A percentile compares a stretch with the other conserved stretches of the same genome.
Conservation (phyloP, 2,888 invertebrate species). For the Exephanes ischioxanthus region DNA sequence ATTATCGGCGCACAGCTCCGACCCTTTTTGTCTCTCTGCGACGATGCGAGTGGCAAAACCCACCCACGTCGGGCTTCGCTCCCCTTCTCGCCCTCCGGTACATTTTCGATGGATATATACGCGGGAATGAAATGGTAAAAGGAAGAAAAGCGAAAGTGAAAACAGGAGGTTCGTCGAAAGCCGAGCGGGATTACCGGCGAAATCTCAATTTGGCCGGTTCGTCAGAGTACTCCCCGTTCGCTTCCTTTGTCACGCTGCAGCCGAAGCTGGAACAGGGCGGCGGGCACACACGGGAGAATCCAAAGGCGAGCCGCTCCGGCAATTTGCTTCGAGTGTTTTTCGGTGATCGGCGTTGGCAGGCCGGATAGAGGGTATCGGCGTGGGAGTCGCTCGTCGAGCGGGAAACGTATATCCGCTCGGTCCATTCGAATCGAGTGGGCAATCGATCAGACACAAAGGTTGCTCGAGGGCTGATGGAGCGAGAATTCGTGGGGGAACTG, state of each 20-base stretch:
- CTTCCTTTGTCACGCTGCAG: slow-evolving; percentile 33
- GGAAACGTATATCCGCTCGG: neutral
- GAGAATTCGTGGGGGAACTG: neutral
- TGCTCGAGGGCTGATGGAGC: neutral
- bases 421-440: slow-evolving; percentile 36
- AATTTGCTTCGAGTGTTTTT: slow-evolving; percentile 37
- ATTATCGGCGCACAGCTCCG: slow-evolving; percentile 59
- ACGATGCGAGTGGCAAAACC: slow-evolving; percentile 12
- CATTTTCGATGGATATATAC: slow-evolving; percentile 63
- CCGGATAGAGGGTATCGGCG: neutral
- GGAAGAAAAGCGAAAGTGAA: neutral
- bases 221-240: slow-evolving; percentile 27
- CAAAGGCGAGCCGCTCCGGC: slow-evolving; percentile 2
- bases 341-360: slow-evolving; percentile 16
- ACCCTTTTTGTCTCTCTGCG: slow-evolving; percentile 11
- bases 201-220: slow-evolving; percentile 45
- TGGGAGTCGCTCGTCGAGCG: slow-evolving; percentile 10
- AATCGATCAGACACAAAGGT: slow-evolving; percentile 37
- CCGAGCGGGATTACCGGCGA: slow-evolving; percentile 31
- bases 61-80: slow-evolving; percentile 12
- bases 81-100: slow-evolving; percentile 31
- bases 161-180: slow-evolving; percentile 8
- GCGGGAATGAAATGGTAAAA: slow-evolving; percentile 39
- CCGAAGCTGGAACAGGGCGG: slow-evolving; percentile 13
- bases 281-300: neutral